Evolutionary conservation across 1,140 invertebrate genomes (phyloP), one percentile per base, ranked within the genome.

Genomic region (Thaumetopoea pityocampa): DNA sequence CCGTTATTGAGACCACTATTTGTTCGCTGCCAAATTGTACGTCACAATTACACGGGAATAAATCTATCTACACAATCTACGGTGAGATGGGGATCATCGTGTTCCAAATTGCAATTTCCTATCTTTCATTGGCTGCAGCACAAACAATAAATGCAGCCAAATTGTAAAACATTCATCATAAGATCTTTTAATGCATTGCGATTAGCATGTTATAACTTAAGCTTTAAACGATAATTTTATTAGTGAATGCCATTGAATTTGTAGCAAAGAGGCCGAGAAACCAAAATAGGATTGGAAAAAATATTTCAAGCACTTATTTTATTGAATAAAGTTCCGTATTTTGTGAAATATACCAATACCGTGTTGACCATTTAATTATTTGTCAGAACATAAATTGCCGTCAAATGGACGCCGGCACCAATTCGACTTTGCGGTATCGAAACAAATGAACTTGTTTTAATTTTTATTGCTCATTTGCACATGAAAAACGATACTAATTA

Each of bases 381-480:
- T 38, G 23, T 30, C 11, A 23, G 22, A 18, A 20, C 23, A 34
- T 46, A 52, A 51, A 55, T 51, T 51, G 34, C 33, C 30, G 35
- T 44, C 40, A 20, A 60, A 60, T 45, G 41, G 33, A 45, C 41
- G 24, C 27, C 17, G 29, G 24, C 19, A 34, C 24, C 38, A 28
- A 44, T 47, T 33, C 19, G 32, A 44, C 45, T 43, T 35, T 51
- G 35, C 33, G 30, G 29, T 33, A 40, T 44, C 41, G 23, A 28
- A 58, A 37, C 48, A 51, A 51, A 60, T 46, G 44, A 42, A 35
- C 15, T 19, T 24, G 38, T 12, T 27, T 45, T 43, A 37, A 59
- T n/a, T 45, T 50, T 53, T 29, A 55, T 55, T 45, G 33, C 26
- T 42, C 29, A 33, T 50, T 41, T 20, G 29, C 20, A 27, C 44